Base-by-base conservation (phyloP, 2,113 vertebrate genomes). In the Polypterus senegalus region DNA sequence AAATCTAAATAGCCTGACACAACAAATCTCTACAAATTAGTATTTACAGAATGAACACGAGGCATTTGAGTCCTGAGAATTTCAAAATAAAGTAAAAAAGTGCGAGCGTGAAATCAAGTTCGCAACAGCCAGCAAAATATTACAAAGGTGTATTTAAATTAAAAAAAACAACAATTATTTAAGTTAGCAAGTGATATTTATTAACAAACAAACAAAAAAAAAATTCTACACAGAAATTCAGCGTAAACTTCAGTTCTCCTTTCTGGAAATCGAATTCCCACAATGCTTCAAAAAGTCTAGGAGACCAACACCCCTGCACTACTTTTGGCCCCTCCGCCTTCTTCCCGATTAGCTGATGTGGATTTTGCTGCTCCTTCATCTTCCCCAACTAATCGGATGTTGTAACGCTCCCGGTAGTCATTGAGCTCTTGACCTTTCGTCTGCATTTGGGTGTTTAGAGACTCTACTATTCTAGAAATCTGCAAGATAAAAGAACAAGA, bases 371-470 rank as follows among this genome's bases (percentile, higher is more conserved):
- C 84, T 6, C 81, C 81, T 58, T 95, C 91, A 0, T 91, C 92
- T 61, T 96, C 92, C 0, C 91, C 90, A 68, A 94, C 81, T 68
- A 96, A 69, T 4, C 91, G 90, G 66, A 94, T 94, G 77, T 96
- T 94, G 86, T 96, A 92, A 59, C 88, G 88, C 76, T 94, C 92
- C 66, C 92, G 81, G 70, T 93, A 94, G 67, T 96, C 93, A 3
- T 89, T 94, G 10, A 97, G 85, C 66, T 97, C 92, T 55, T 87
- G 86, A 3, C 93, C 92, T 71, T 94, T 94, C 0, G 79, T 54
- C 77, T 91, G 91, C 81, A 96, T 91, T 74, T 91, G 89, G 61
- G 86, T 81, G 68, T 76, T 88, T 73, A 96, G 71, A 1, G 86
- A 68, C 66, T 90, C 89, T 0, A 91, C 83, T 72, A 93, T 77